Conservation (phyloP, 2,113 vertebrate species). For the human region GRCh38 chr17:51031001-51031500, state of each 20-base stretch:
- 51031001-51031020: too few relatives aligned
- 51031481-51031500: background rate
- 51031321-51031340: background rate
- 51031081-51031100: too few relatives aligned
- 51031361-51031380: background rate
- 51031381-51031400: background rate
- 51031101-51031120: too few relatives aligned
- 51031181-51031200: too few relatives aligned
- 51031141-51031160: too few relatives aligned
- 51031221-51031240: background rate
- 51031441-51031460: background rate
- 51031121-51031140: too few relatives aligned
- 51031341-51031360: background rate
- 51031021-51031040: too few relatives aligned
- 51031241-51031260: background rate
- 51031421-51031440: background rate
- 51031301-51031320: background rate
- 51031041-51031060: too few relatives aligned
- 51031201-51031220: background rate
- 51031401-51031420: background rate
- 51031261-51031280: background rate
- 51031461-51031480: constrained; percentile 55
- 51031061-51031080: too few relatives aligned
- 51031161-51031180: too few relatives aligned
- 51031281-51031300: background rate